phyloP scores from a whole-genome alignment of 2,888 invertebrate genomes.

The Pristionchus entomophagus region DNA sequence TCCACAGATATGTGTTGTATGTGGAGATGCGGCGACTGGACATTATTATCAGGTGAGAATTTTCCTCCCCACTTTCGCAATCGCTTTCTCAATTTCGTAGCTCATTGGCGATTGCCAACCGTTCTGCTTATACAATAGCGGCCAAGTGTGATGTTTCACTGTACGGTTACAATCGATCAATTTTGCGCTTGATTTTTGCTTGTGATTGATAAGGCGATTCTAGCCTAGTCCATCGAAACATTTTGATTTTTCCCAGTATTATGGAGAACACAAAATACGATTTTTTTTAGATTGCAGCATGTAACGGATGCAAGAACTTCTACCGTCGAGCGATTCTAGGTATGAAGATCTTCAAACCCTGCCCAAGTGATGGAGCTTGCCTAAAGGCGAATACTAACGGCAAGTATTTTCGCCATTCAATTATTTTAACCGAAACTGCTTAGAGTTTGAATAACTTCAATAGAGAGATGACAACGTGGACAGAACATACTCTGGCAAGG shows the following conservation, averaged over 20 bases:
- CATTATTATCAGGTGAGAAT: background rate
- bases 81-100: background rate
- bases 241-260: background rate
- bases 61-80: background rate
- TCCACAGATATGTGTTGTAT: background rate
- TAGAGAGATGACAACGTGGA: too few species aligned
- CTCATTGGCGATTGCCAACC: background rate
- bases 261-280: background rate
- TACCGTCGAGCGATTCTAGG: background rate
- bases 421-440: too few species aligned
- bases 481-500: too few species aligned
- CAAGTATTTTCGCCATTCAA: background rate
- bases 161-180: background rate
- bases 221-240: background rate
- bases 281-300: background rate
- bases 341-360: background rate
- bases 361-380: background rate
- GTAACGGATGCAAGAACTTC: conserved; percentile 27
- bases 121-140: too few species aligned
- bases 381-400: background rate
- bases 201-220: background rate
- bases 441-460: too few species aligned
- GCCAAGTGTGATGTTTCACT: background rate
- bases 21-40: background rate
- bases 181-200: background rate